Conservation (phyloP, 1,140 invertebrate genomes). For the Popillia japonica region DNA sequence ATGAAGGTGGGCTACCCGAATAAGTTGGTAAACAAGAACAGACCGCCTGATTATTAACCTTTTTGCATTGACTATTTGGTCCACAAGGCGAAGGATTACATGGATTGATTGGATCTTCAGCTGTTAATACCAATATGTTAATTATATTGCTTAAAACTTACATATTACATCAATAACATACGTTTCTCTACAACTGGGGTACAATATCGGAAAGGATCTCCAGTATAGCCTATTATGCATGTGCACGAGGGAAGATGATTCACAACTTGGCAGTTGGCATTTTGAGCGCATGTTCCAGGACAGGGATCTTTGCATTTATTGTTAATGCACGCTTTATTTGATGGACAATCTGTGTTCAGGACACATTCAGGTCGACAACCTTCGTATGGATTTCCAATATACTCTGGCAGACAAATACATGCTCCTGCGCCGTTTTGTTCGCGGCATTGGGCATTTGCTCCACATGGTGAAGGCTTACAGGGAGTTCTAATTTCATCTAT, state of each 20-base stretch:
- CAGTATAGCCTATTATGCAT: conserved; percentile 65
- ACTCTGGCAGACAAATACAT: conserved; percentile 63
- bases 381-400: conserved; percentile 64
- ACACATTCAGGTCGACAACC: conserved; percentile 64
- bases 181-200: conserved; percentile 53
- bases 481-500: conserved; percentile 50
- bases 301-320: conserved; percentile 65
- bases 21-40: conserved; percentile 73
- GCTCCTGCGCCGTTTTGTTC: conserved; percentile 61
- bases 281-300: conserved; percentile 63
- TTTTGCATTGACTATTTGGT: conserved; percentile 71
- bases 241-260: conserved; percentile 68
- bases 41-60: conserved; percentile 66
- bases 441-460: conserved; percentile 62
- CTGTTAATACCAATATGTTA: background rate
- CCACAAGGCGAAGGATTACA: conserved; percentile 78
- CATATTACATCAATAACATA: conserved; percentile 41
- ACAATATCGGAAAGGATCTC: conserved; percentile 66
- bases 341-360: conserved; percentile 62
- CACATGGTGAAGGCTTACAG: conserved; percentile 64
- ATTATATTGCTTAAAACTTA: background rate
- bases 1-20: conserved; percentile 75
- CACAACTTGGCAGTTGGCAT: conserved; percentile 65
- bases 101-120: conserved; percentile 58
- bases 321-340: conserved; percentile 61